phyloP scores from a whole-genome alignment of 2,113 vertebrate species.

The Herpetotheres cachinnans region DNA sequence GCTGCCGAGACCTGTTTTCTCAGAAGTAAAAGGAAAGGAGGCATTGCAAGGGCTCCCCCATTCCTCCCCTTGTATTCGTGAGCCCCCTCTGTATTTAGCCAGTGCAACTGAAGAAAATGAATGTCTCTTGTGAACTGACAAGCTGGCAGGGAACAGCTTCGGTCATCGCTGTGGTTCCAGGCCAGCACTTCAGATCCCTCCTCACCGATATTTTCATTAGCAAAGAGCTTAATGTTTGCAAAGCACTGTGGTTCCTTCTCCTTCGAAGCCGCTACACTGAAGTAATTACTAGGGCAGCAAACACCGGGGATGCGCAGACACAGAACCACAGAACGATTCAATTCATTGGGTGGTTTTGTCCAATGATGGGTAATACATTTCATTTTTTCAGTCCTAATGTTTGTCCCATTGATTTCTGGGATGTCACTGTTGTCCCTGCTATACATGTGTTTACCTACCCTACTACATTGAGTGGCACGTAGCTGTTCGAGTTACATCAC shows the following conservation, averaged over 20 bases:
- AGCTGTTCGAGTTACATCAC: background rate
- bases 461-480: background rate
- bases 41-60: background rate
- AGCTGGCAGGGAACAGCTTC: background rate
- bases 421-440: background rate
- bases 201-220: background rate
- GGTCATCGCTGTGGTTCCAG: background rate
- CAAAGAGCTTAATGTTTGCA: background rate
- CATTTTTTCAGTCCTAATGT: slow-evolving; percentile 1
- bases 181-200: slow-evolving; percentile 44
- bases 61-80: background rate
- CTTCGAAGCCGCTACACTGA: background rate
- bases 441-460: background rate
- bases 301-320: background rate
- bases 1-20: background rate
- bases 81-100: too few species aligned
- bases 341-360: background rate
- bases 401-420: slow-evolving; percentile 12
- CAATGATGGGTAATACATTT: background rate
- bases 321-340: background rate
- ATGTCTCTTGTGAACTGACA: background rate
- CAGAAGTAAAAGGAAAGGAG: background rate
- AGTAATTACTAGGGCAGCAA: slow-evolving; percentile 43
- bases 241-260: background rate
- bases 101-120: background rate